Evolutionary conservation across 2,888 invertebrate species (phyloP).

Genomic region (Mylabris sibirica): DNA sequence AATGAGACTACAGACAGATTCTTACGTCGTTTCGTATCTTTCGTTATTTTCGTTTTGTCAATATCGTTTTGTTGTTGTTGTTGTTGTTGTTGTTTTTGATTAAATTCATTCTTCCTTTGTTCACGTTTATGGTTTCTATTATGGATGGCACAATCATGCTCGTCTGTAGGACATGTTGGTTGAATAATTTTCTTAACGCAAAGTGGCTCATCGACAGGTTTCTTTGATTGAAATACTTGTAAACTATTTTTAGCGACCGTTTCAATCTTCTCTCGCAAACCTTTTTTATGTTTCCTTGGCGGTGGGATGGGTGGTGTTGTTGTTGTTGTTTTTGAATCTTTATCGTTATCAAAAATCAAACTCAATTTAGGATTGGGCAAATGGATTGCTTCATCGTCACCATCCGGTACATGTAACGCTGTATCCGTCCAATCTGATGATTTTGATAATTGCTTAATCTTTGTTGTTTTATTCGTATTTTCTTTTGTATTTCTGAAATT

Average conservation of each 20-base stretch:
- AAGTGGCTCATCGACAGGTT: constrained; percentile 53
- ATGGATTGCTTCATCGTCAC: constrained; percentile 57
- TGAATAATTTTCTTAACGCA: constrained; percentile 57
- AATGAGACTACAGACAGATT: constrained; percentile 64
- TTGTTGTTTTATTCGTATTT: constrained; percentile 17
- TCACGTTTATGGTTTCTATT: constrained; percentile 37
- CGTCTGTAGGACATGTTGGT: constrained; percentile 57
- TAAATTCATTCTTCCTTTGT: constrained; percentile 21
- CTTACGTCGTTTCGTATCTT: constrained; percentile 57
- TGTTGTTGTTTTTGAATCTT: constrained; percentile 48
- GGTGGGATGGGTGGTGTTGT: constrained; percentile 57
- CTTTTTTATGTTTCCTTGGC: constrained; percentile 57
- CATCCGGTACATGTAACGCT: constrained; percentile 63
- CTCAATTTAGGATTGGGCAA: constrained; percentile 55
- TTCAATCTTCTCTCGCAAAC: constrained; percentile 56
- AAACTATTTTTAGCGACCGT: constrained; percentile 55
- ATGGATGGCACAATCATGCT: constrained; percentile 50
- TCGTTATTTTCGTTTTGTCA: constrained; percentile 21
- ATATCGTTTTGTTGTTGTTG: constrained; percentile 14
- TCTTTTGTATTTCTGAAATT: background rate
- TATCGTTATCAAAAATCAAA: constrained; percentile 54
- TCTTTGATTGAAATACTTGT: constrained; percentile 51
- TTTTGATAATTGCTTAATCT: constrained; percentile 44
- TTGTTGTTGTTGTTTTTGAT: constrained; percentile 14
- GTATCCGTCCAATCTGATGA: constrained; percentile 65